phyloP scores from a whole-genome alignment of 64 coral and sea anemone genomes.

The Montipora efflorescens region DNA sequence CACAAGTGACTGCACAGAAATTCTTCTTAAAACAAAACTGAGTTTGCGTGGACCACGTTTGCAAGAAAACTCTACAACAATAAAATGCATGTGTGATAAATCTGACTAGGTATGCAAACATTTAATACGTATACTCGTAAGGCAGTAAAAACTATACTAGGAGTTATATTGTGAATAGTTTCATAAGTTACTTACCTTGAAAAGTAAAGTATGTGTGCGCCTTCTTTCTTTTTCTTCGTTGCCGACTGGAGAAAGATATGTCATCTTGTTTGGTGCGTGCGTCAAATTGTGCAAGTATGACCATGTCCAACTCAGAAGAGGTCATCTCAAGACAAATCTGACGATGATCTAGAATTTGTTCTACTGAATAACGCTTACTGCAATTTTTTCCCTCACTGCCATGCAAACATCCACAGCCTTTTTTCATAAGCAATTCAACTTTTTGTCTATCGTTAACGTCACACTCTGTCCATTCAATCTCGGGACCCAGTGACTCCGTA shows the following conservation, averaged over 20 bases:
- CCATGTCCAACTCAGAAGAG: not conserved
- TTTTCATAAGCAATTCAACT: not conserved
- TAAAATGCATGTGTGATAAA: too few species aligned
- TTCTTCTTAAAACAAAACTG: not conserved
- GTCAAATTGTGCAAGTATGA: constrained; percentile 3
- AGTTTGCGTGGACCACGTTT: too few species aligned
- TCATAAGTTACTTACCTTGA: not conserved
- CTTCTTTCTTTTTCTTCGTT: not conserved
- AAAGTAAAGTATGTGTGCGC: constrained; percentile 8
- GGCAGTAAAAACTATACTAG: too few species aligned
- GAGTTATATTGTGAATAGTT: too few species aligned
- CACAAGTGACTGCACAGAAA: too few species aligned
- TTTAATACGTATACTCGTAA: too few species aligned
- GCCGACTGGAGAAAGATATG: not conserved
- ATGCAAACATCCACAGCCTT: not conserved
- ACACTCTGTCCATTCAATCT: not conserved
- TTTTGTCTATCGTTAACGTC: not conserved
- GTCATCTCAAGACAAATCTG: constrained; percentile 25
- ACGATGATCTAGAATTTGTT: not conserved
- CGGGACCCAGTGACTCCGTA: not conserved
- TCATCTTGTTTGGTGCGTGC: constrained; percentile 8
- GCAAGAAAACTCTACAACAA: too few species aligned
- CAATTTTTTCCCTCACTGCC: not conserved
- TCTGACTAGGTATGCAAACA: too few species aligned
- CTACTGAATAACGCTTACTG: constrained; percentile 5